phyloP scores from a whole-genome alignment of 1,140 invertebrate species.

The Microplitis mediator region DNA sequence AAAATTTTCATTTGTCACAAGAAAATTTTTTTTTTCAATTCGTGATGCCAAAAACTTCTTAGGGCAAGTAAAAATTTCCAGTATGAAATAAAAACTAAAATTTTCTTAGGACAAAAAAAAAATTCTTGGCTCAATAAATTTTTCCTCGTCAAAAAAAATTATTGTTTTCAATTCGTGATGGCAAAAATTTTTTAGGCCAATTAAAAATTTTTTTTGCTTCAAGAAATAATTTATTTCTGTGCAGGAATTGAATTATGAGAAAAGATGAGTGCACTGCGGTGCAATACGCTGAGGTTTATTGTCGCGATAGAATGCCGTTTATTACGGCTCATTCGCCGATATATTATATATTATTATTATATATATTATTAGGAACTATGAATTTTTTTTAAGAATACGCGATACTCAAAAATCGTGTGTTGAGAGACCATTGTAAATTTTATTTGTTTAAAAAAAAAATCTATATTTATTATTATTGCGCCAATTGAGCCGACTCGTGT shows the following conservation, averaged over 20 bases:
- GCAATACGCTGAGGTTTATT: conserved; percentile 50
- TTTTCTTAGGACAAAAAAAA: no score
- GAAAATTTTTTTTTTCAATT: no score
- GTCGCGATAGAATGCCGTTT: conserved; percentile 17
- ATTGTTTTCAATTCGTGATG: no score
- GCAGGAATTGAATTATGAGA: conserved; percentile 20
- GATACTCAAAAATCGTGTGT: conserved; percentile 9
- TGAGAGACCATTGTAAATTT: conserved; percentile 55
- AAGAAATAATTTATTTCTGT: neutral
- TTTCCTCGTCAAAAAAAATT: no score
- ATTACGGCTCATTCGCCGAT: conserved; percentile 1
- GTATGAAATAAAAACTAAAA: no score
- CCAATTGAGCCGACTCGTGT: conserved; percentile 47
- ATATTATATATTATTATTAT: neutral
- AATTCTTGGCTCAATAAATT: no score
- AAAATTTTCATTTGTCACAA: no score
- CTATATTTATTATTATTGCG: conserved; percentile 48
- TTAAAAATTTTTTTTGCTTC: neutral
- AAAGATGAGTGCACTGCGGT: conserved; percentile 46
- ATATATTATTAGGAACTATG: neutral
- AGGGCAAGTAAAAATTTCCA: no score
- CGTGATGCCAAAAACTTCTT: no score
- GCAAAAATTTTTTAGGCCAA: no score
- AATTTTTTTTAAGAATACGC: neutral
- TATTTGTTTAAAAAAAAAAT: conserved; percentile 55